Percentiles rank a stretch among this genome's conserved stretches.
Evolutionary conservation across 2,113 vertebrate species (phyloP).

Genomic region (Beaufortia kweichowensis): DNA sequence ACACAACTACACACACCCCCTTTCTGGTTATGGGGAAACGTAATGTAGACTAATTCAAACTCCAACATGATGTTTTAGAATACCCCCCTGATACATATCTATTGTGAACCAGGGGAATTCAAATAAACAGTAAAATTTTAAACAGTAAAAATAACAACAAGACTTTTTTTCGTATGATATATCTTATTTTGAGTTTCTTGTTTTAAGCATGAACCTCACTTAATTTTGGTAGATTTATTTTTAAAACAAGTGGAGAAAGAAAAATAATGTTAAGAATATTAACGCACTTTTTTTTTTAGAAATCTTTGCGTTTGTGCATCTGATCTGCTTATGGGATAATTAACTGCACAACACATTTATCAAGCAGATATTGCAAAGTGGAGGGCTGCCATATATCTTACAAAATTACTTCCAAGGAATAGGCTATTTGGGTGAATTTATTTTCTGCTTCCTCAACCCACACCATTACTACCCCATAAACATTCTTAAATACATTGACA

Average conservation of each 20-base stretch:
- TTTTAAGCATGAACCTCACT: too few species aligned
- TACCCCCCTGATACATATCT: background rate
- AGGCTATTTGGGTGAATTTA: background rate
- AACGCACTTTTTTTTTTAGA: constrained; percentile 8
- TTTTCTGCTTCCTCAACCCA: background rate
- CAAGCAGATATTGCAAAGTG: constrained; percentile 10
- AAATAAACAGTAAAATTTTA: too few species aligned
- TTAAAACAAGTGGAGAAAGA: too few species aligned
- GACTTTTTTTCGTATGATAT: background rate
- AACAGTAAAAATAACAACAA: background rate
- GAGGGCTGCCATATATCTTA: constrained; percentile 24
- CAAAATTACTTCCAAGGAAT: constrained; percentile 10
- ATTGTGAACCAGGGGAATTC: background rate
- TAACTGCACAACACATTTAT: constrained; percentile 26
- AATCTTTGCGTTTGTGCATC: constrained; percentile 19
- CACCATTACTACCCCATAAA: background rate
- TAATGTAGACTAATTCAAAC: background rate
- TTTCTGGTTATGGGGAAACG: background rate
- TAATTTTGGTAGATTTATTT: too few species aligned
- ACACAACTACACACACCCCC: constrained; percentile 22
- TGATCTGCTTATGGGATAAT: constrained; percentile 37
- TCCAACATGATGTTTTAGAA: background rate
- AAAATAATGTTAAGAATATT: too few species aligned
- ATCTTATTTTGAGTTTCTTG: too few species aligned
- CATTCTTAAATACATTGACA: background rate